Conservation (phyloP, 2,888 invertebrate genomes). For the Teinopalpus imperialis region DNA sequence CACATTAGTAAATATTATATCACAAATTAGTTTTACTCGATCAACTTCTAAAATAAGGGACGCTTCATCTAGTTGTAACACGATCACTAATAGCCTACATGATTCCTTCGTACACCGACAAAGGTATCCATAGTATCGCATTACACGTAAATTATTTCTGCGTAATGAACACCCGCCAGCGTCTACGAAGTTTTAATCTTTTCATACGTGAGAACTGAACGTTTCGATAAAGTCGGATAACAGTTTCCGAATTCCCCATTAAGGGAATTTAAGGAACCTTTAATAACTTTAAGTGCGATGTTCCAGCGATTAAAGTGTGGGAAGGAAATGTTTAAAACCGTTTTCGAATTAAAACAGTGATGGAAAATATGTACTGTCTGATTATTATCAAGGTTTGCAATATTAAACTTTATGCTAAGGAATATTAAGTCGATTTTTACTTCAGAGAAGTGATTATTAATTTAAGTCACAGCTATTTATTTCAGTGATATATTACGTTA, state of each 20-base stretch:
- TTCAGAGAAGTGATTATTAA: neutral
- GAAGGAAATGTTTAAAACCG: constrained; percentile 20
- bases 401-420: neutral
- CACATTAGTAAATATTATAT: too few species aligned
- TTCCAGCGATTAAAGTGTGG: constrained; percentile 27
- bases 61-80: constrained; percentile 20
- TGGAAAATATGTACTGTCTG: constrained; percentile 14
- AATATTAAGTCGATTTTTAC: neutral
- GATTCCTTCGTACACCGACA: constrained; percentile 17
- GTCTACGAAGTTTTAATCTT: constrained; percentile 72
- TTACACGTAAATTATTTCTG: constrained; percentile 55
- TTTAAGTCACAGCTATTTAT: constrained; percentile 20
- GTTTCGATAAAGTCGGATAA: constrained; percentile 49
- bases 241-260: constrained; percentile 42
- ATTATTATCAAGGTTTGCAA: neutral
- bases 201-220: constrained; percentile 59
- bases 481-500: constrained; percentile 19
- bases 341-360: constrained; percentile 20
- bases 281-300: constrained; percentile 36
- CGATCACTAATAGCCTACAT: constrained; percentile 18
- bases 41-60: constrained; percentile 19
- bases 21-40: constrained; percentile 1
- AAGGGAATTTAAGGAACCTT: constrained; percentile 39
- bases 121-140: constrained; percentile 35
- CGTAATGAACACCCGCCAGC: constrained; percentile 53